Base-by-base conservation (phyloP, 2,888 invertebrate species). In the Linhomoeus sp. region DNA sequence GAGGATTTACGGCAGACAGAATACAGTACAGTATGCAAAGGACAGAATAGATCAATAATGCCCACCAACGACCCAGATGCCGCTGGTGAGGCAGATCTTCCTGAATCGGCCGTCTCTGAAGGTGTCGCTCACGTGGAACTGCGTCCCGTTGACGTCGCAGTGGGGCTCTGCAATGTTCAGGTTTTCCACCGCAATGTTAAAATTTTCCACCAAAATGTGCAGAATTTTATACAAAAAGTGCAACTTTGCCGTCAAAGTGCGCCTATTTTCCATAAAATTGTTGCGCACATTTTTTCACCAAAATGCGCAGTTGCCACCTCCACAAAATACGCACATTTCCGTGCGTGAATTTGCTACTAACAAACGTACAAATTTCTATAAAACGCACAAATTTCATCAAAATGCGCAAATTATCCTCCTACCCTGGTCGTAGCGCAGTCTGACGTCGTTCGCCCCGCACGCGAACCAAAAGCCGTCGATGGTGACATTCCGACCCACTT, bases 31-130 rank as follows among this genome's bases (percentile, higher is more conserved):
- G n/a, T n/a, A n/a, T n/a, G n/a, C n/a, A n/a, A n/a, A n/a, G n/a
- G n/a, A n/a, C n/a, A n/a, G n/a, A n/a, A n/a, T n/a, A n/a, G n/a
- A n/a, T n/a, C n/a, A n/a, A n/a, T n/a, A n/a, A n/a, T n/a, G n/a
- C 41, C n/a, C 5, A 41, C 41, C 41, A n/a, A 41, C 26, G n/a
- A 61, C 57, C 61, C 60, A 59, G 43, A 54, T 47, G 9, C 61
- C 61, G 7, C 58, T 58, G 23, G 56, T 54, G 19, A 60, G 46
- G 47, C 61, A 61, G 12, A 60, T 41, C 60, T 60, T 59, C 43
- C 60, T 52, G 43, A 61, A 61, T 20, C 50, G 50, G 22, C 56
- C 59, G 20, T 58, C 54, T 19, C 56, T 47, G 47, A 55, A 60
- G 26, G 51, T 47, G 40, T 60, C 55, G 1, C 59, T 60, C 5